Percentiles rank a stretch among this genome's conserved stretches.
These are phyloP conservation scores for Otolemur garnettii DNA, from an alignment of 2,113 vertebrate genomes.

Conservation along the genomic window DNA sequence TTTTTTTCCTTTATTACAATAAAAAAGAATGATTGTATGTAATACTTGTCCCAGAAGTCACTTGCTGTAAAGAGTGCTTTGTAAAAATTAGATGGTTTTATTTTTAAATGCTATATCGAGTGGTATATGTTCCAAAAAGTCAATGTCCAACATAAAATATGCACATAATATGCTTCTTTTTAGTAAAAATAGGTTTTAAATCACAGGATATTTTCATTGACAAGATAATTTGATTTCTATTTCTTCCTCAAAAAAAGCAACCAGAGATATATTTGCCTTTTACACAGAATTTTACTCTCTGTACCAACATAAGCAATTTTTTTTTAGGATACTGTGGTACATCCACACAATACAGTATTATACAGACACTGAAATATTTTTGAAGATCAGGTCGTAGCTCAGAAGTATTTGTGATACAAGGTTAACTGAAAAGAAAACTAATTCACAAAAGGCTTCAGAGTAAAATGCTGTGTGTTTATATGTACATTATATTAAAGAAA, in stretches of 20 bases:
- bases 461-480: not conserved
- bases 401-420: not conserved
- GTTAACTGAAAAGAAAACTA: not conserved
- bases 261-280: not conserved
- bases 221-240: not conserved
- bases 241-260: not conserved
- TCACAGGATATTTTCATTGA: not conserved
- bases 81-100: not conserved
- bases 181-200: not conserved
- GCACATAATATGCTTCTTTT: not conserved
- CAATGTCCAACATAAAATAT: not conserved
- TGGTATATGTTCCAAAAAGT: not conserved
- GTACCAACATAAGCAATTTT: not conserved
- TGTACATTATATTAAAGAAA: not conserved
- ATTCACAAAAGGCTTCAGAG: not conserved
- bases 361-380: slow-evolving; percentile 2
- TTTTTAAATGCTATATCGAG: not conserved
- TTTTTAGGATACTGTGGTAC: not conserved
- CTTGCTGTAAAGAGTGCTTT: not conserved
- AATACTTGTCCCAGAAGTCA: not conserved
- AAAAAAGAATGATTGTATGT: not conserved
- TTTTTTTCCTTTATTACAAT: not conserved
- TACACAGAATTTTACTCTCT: not conserved
- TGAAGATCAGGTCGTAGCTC: not conserved
- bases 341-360: not conserved